phyloP scores from a whole-genome alignment of 2,797 vertebrate species.

The Thamnophis elegans region DNA sequence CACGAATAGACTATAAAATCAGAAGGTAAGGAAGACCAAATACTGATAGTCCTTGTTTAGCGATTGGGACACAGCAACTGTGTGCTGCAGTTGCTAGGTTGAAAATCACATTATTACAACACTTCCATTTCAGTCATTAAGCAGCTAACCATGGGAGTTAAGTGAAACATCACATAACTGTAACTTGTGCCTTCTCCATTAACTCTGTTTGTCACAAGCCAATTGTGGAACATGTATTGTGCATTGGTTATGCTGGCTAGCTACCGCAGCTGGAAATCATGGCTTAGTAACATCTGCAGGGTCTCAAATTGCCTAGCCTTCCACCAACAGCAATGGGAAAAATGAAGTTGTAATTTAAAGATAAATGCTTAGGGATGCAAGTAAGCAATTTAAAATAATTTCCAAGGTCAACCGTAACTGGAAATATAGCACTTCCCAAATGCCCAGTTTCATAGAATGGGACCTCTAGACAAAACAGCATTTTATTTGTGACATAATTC shows the following conservation, averaged over 20 bases:
- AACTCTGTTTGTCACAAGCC: neutral
- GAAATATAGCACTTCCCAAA: neutral
- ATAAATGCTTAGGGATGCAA: neutral
- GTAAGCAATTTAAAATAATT: constrained; percentile 33
- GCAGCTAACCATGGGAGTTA: neutral
- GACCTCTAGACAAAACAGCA: neutral
- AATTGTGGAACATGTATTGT: neutral
- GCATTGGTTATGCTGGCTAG: neutral
- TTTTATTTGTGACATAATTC: constrained; percentile 48
- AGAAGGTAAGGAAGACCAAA: neutral
- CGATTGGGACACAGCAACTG: neutral
- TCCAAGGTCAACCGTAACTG: constrained; percentile 36
- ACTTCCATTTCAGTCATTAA: neutral
- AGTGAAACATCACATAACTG: neutral
- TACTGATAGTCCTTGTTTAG: neutral
- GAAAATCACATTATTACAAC: neutral
- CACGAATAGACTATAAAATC: neutral
- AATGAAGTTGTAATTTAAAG: neutral
- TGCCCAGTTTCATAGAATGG: neutral
- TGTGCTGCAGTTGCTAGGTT: neutral
- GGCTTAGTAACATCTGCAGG: neutral
- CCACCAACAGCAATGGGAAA: neutral
- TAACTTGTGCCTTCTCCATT: neutral
- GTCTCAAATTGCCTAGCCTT: neutral
- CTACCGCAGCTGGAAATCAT: neutral